Evolutionary conservation across 2,797 vertebrate species (phyloP).

Genomic region (Smutsia temminckii): DNA sequence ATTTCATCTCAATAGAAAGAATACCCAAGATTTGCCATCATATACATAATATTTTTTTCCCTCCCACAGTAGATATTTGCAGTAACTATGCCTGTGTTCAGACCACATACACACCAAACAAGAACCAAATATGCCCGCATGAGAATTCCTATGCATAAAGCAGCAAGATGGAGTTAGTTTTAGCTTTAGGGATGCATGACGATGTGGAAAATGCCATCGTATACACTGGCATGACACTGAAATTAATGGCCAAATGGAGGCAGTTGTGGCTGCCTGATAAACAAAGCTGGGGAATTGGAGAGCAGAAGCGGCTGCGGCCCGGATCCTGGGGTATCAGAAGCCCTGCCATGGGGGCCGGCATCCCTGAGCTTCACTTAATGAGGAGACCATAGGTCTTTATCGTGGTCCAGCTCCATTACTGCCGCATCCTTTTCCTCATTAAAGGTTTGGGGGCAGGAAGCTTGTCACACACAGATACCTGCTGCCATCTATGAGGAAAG

Average conservation of each 20-base stretch:
- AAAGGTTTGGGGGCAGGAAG: not conserved
- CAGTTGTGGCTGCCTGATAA: conserved; percentile 42
- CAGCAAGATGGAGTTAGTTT: not conserved
- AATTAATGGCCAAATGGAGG: conserved; percentile 24
- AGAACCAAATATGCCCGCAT: not conserved
- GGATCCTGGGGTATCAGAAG: not conserved
- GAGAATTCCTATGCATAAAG: not conserved
- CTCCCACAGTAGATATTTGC: not conserved
- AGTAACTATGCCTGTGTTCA: not conserved
- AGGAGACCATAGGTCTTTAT: conserved; percentile 22
- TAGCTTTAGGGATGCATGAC: not conserved
- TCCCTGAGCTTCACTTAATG: conserved; percentile 48
- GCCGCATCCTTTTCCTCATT: not conserved
- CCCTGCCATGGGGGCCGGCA: conserved; percentile 38
- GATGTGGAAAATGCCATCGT: not conserved
- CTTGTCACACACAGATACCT: not conserved
- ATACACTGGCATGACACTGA: not conserved
- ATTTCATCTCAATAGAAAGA: not conserved
- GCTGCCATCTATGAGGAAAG: not conserved
- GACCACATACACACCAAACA: not conserved
- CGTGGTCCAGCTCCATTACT: not conserved
- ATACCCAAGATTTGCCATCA: not conserved
- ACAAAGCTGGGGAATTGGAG: not conserved
- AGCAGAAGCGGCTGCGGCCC: conserved; percentile 41
- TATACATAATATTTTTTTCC: not conserved